Conservation (phyloP, 2,888 invertebrate species). For the Acleris holmiana region DNA sequence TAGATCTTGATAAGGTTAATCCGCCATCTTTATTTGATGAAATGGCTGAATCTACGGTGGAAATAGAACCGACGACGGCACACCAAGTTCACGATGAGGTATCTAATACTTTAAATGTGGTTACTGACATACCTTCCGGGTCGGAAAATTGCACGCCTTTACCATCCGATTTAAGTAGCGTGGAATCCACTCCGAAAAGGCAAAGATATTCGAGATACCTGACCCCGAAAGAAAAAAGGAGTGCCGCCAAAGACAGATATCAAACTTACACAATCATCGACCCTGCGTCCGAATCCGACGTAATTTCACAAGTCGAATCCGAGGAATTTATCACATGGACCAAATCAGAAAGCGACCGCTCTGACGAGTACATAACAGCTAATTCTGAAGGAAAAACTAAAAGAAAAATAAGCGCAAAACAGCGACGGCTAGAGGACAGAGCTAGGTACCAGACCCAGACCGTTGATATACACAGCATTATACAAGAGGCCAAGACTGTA, state of each 20-base stretch:
- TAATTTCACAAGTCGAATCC: slow-evolving; percentile 58
- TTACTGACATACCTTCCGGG: slow-evolving; percentile 82
- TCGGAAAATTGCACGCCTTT: slow-evolving; percentile 85
- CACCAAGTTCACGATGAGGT: slow-evolving; percentile 86
- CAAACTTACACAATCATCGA: slow-evolving; percentile 93
- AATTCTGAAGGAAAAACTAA: slow-evolving; percentile 63
- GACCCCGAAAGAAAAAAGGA: slow-evolving; percentile 91
- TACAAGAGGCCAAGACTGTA: slow-evolving; percentile 50
- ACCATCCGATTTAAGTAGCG: slow-evolving; percentile 89
- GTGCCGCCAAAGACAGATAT: slow-evolving; percentile 90
- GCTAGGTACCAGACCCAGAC: slow-evolving; percentile 89
- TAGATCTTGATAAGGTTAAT: slow-evolving; percentile 88
- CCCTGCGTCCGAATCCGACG: slow-evolving; percentile 59
- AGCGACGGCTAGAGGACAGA: slow-evolving; percentile 87
- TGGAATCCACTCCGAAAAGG: slow-evolving; percentile 90
- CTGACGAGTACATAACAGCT: slow-evolving; percentile 68
- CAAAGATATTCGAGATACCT: slow-evolving; percentile 77
- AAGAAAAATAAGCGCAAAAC: slow-evolving; percentile 85
- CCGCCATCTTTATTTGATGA: slow-evolving; percentile 90
- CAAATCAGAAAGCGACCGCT: slow-evolving; percentile 72
- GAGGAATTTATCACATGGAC: slow-evolving; percentile 77
- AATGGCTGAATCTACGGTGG: slow-evolving; percentile 86
- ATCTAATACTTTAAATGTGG: slow-evolving; percentile 83
- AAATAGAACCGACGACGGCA: slow-evolving; percentile 75
- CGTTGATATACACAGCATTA: slow-evolving; percentile 67